Percentiles rank a stretch among this genome's conserved stretches.
Conservation (phyloP, 2,797 vertebrate genomes). For the Xerus rutilus region DNA sequence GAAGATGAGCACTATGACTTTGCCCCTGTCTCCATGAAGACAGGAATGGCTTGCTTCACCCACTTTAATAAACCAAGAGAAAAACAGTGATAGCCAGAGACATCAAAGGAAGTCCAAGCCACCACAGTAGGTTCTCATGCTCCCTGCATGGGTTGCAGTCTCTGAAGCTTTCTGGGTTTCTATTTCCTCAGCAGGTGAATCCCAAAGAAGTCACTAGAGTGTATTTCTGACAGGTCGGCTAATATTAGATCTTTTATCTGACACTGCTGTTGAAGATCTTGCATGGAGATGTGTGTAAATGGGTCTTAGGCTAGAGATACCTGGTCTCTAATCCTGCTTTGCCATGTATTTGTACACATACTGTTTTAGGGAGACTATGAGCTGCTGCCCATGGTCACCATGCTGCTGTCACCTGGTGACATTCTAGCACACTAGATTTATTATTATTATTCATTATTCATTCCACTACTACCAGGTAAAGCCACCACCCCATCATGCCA, state of each 20-base stretch:
- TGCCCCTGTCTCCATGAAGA: not conserved
- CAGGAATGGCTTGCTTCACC: not conserved
- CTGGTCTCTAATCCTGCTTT: not conserved
- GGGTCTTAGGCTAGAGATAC: not conserved
- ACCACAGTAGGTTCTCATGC: no score
- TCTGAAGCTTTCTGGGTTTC: not conserved
- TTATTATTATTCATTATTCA: no score
- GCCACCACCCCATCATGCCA: not conserved
- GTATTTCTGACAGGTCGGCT: not conserved
- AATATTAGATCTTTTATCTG: not conserved
- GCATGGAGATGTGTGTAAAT: not conserved
- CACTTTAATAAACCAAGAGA: fast-evolving
- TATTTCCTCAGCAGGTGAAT: not conserved
- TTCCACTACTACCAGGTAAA: no score
- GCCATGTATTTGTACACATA: not conserved
- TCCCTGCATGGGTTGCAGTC: no score
- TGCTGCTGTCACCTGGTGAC: not conserved
- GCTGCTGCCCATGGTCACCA: not conserved
- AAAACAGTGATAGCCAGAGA: not conserved
- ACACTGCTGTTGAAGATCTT: not conserved
- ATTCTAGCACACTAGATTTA: not conserved
- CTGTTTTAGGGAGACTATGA: not conserved
- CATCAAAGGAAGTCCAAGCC: not conserved
- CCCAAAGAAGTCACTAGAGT: not conserved
- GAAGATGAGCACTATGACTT: not conserved